phyloP scores from a whole-genome alignment of 2,888 invertebrate genomes.

The Aspidiotus rigidus region DNA sequence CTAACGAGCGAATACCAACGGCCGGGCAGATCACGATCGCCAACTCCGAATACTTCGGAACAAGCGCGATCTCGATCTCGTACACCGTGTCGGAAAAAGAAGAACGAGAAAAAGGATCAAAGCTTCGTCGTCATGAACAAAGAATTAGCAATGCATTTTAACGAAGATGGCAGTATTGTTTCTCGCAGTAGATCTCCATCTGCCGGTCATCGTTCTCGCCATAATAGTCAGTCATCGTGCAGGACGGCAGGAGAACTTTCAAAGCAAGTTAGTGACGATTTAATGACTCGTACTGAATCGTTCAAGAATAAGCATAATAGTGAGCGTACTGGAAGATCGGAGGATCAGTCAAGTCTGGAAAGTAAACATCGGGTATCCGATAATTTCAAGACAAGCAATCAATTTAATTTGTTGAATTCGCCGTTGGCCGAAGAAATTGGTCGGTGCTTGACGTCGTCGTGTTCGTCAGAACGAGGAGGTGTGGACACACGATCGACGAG shows the following conservation, averaged over 20 bases:
- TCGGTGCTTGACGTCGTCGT: constrained; percentile 27
- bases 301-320: not conserved
- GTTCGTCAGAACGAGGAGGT: constrained; percentile 36
- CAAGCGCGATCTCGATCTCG: constrained; percentile 23
- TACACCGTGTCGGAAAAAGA: constrained; percentile 17
- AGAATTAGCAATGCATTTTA: constrained; percentile 10
- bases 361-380: constrained; percentile 40
- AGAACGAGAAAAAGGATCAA: constrained; percentile 3
- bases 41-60: constrained; percentile 25
- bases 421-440: constrained; percentile 37
- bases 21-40: constrained; percentile 31
- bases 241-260: constrained; percentile 22
- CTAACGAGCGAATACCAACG: constrained; percentile 11
- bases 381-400: constrained; percentile 36
- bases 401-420: constrained; percentile 31
- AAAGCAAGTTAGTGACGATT: constrained; percentile 11
- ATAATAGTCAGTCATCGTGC: constrained; percentile 20
- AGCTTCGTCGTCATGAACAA: constrained; percentile 5
- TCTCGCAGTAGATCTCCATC: constrained; percentile 35
- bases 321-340: not conserved
- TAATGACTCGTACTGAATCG: not conserved
- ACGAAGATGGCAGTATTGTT: constrained; percentile 16
- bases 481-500: constrained; percentile 44
- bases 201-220: constrained; percentile 36
- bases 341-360: not conserved